Conservation (phyloP, 2,797 vertebrate genomes). For the Diplodus sargus region DNA sequence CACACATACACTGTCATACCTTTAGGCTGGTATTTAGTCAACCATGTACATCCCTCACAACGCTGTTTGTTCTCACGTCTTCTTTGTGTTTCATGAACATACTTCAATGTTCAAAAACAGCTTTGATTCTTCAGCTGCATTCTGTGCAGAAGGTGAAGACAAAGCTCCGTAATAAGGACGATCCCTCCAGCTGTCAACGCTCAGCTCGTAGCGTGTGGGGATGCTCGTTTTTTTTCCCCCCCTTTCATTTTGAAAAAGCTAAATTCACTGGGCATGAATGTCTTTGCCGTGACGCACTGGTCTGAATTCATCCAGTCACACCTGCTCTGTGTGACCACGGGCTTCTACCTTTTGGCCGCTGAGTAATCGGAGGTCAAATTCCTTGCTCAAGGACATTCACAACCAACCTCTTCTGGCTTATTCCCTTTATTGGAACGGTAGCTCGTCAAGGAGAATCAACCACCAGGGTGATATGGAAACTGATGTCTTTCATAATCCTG, state of each 20-base stretch:
- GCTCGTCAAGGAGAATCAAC: neutral
- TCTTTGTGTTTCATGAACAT: neutral
- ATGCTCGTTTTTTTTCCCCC: neutral
- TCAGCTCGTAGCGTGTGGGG: no score
- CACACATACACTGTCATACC: neutral
- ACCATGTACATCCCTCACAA: neutral
- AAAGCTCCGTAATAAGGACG: neutral
- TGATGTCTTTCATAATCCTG: conserved; percentile 12
- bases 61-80: neutral
- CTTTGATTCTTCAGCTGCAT: neutral
- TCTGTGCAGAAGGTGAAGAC: neutral
- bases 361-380: conserved; percentile 39
- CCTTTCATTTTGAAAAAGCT: neutral
- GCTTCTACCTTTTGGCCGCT: neutral
- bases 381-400: conserved; percentile 30
- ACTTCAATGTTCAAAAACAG: conserved; percentile 6
- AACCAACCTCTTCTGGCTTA: neutral
- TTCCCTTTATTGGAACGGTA: neutral
- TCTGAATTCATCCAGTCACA: conserved; percentile 25
- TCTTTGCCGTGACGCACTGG: neutral
- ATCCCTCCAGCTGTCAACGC: neutral
- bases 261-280: neutral
- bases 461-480: neutral
- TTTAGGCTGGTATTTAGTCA: neutral
- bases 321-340: conserved; percentile 27